These are phyloP conservation scores for Agapostemon virescens DNA, from an alignment of 2,888 invertebrate species.

Conservation along the genomic window DNA sequence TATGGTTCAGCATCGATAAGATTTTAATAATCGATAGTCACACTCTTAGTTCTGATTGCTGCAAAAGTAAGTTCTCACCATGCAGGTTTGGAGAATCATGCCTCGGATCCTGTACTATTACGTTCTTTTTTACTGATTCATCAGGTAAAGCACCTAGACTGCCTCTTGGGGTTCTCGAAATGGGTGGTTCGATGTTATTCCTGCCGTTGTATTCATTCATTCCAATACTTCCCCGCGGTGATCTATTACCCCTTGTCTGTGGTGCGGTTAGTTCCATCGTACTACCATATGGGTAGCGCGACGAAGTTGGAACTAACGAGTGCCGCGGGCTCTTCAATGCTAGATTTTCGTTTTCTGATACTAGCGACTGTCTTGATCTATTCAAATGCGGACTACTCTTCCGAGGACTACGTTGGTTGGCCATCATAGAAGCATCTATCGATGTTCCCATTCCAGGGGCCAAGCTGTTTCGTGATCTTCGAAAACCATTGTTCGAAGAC, in stretches of 20 bases:
- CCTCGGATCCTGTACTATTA: conserved; percentile 79
- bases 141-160: conserved; percentile 80
- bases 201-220: conserved; percentile 81
- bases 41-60: neutral
- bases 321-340: conserved; percentile 83
- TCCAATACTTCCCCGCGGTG: conserved; percentile 63
- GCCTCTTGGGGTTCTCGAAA: conserved; percentile 79
- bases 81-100: conserved; percentile 78
- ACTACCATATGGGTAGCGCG: conserved; percentile 82
- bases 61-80: conserved; percentile 64
- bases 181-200: conserved; percentile 82
- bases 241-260: too few species aligned
- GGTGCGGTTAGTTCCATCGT: conserved; percentile 60
- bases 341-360: conserved; percentile 73
- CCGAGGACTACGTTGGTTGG: conserved; percentile 84
- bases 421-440: too few species aligned
- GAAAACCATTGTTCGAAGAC: conserved; percentile 78
- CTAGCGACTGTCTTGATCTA: conserved; percentile 68
- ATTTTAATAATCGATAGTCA: neutral
- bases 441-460: conserved; percentile 80
- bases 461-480: conserved; percentile 82
- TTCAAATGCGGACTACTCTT: conserved; percentile 82
- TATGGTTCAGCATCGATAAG: neutral
- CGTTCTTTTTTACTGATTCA: conserved; percentile 83
- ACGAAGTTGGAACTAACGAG: conserved; percentile 83